phyloP scores from a whole-genome alignment of 2,113 vertebrate species.

The Seriola aureovittata region DNA sequence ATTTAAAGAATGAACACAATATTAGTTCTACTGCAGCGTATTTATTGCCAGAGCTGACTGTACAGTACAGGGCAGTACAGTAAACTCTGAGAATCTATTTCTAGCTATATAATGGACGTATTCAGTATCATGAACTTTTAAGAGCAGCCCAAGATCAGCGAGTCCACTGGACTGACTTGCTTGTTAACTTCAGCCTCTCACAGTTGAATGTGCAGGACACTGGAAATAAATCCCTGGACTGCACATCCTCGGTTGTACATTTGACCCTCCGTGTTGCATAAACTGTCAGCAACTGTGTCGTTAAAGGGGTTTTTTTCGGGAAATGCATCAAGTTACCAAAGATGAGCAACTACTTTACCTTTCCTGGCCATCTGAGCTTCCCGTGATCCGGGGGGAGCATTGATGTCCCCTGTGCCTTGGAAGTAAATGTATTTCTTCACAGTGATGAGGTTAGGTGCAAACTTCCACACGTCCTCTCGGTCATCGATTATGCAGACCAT shows the following conservation, averaged over 20 bases:
- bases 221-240: constrained; percentile 12
- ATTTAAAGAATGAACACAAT: too few species aligned
- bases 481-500: constrained; percentile 99
- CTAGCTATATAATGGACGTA: not conserved
- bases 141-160: not conserved
- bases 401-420: constrained; percentile 96
- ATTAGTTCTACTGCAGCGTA: too few species aligned
- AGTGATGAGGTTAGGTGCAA: constrained; percentile 97
- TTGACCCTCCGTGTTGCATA: not conserved
- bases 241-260: not conserved
- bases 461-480: constrained; percentile 99
- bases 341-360: constrained; percentile 79
- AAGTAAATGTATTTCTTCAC: constrained; percentile 99
- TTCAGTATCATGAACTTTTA: not conserved
- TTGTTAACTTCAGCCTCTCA: constrained; percentile 11
- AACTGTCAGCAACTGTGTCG: not conserved
- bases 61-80: not conserved
- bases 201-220: not conserved
- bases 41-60: not conserved
- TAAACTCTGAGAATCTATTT: constrained; percentile 4
- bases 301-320: not conserved
- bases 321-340: not conserved
- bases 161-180: not conserved
- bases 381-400: constrained; percentile 91
- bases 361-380: constrained; percentile 89